Evolutionary conservation across 1,140 invertebrate species (phyloP), one percentile per base, ranked within the genome.

Genomic region (Amphibalanus amphitrite): DNA sequence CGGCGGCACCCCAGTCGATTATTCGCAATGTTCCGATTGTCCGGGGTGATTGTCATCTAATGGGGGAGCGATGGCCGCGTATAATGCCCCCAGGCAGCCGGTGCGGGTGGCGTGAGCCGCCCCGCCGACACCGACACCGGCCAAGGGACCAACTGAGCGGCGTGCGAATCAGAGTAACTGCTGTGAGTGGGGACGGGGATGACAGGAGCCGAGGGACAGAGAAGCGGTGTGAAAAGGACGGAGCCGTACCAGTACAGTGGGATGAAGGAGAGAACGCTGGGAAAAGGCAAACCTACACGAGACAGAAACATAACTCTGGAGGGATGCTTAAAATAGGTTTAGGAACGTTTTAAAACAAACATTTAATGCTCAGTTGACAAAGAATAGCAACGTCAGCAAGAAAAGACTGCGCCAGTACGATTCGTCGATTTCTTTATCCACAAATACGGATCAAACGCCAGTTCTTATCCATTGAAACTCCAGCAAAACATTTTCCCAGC

Each of bases 11-110:
- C 17, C 47, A 59, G 47, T 13, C 47, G 47, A 59, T 59, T 59
- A 59, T 59, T 59, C 47, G 47, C 47, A 59, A 59, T 59, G 47
- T 59, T 59, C 47, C 47, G 47, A 59, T 59, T 59, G 47, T 59
- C 47, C 47, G 47, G 10, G 1, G 13, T 59, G 47, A 59, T 59
- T 59, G 47, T 59, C 47, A 59, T 59, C 47, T 59, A 59, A 59
- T 59, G 47, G 47, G 47, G 47, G 47, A 20, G 47, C 13, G 47
- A 20, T 3, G 47, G 10, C 47, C 10, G 47, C 23, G 47, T 59
- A 59, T 59, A 59, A 59, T 59, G 47, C 10, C 17, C 4, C 10
- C 6, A 20, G 13, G 1, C 10, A 20, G 47, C 10, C 6, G 47
- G 10, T 1, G 13, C 10, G 20, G 1, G 47, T 20, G 47, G 47